Percentiles rank a stretch among this genome's conserved stretches.
Conservation (phyloP, 2,113 vertebrate genomes). For the Piprites chloris region DNA sequence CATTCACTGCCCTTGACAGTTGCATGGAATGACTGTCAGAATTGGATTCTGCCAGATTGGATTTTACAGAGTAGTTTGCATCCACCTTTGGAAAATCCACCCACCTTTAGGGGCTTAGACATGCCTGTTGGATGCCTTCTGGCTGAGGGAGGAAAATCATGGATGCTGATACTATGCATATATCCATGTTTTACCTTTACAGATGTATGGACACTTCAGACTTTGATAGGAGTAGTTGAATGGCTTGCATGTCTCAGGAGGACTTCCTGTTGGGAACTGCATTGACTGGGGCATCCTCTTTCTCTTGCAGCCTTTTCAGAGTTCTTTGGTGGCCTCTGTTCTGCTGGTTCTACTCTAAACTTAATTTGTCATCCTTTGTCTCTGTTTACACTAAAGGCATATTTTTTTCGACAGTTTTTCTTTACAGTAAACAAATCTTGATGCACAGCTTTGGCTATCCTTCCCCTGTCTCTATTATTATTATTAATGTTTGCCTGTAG, state of each 20-base stretch:
- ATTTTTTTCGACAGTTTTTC: neutral
- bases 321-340: neutral
- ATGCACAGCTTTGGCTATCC: neutral
- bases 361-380: neutral
- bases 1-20: neutral
- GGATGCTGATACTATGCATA: accelerated
- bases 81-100: neutral
- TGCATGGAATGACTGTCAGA: neutral
- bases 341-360: neutral
- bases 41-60: accelerated
- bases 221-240: neutral
- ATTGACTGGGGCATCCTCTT: neutral
- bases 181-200: accelerated
- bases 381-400: neutral
- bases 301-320: neutral
- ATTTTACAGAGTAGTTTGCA: neutral
- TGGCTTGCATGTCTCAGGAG: neutral
- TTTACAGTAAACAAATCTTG: neutral
- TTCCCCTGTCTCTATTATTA: neutral
- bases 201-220: neutral
- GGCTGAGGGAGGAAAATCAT: neutral
- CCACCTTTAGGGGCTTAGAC: neutral
- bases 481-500: neutral
- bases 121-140: neutral
- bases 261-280: neutral